These are phyloP conservation scores for Contarinia nasturtii DNA, from an alignment of 1,140 invertebrate species.

Conservation along the genomic window DNA sequence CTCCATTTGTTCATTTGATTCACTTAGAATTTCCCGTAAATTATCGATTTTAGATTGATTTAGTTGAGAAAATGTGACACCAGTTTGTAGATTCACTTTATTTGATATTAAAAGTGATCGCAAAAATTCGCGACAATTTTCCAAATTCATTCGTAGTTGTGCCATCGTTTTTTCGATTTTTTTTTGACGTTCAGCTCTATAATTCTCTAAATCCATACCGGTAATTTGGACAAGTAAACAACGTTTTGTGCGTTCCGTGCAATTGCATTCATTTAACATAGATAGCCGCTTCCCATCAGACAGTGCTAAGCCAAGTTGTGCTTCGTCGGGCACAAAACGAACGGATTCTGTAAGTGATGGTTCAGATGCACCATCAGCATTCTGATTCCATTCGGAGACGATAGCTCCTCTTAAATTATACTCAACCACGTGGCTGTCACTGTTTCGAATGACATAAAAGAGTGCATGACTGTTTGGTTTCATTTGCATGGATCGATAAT, in stretches of 20 bases:
- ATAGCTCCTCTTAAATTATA: not conserved
- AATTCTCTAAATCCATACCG: not conserved
- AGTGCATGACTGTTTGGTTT: not conserved
- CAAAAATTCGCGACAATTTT: too few relatives aligned
- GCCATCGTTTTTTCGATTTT: not conserved
- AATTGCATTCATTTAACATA: not conserved
- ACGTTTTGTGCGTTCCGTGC: not conserved
- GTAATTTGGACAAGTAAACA: not conserved
- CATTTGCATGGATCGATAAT: not conserved
- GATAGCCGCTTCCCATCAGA: slow-evolving; percentile 1
- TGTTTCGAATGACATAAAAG: not conserved
- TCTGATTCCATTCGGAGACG: not conserved
- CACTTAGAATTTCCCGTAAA: too few relatives aligned
- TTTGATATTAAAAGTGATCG: too few relatives aligned
- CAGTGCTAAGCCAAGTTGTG: slow-evolving; percentile 1
- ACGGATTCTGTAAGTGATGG: not conserved
- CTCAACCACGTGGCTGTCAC: not conserved
- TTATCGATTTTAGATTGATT: too few relatives aligned
- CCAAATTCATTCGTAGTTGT: too few relatives aligned
- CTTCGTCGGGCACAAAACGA: slow-evolving; percentile 1
- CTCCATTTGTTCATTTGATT: too few relatives aligned
- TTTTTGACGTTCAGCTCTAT: not conserved
- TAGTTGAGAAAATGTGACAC: too few relatives aligned
- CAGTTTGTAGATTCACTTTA: too few relatives aligned
- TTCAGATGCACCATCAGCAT: too few relatives aligned